Conservation (phyloP, 2,797 vertebrate species). For the Salmo trutta region DNA sequence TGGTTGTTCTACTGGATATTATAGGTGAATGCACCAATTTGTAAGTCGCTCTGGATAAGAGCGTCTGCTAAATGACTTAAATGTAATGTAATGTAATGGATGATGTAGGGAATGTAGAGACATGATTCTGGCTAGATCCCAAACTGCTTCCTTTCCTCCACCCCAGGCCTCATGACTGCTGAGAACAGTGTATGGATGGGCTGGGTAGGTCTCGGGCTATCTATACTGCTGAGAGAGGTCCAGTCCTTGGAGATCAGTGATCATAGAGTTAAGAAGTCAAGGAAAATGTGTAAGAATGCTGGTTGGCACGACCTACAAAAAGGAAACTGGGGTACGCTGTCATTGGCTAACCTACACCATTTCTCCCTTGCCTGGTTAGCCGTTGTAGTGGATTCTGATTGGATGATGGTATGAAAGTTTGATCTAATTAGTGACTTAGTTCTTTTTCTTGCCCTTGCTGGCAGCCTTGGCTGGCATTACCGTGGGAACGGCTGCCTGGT, state of each 20-base stretch:
- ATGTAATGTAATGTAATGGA: too few relatives aligned
- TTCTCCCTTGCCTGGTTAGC: slow-evolving; percentile 9
- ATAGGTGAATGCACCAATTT: too few relatives aligned
- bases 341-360: neutral
- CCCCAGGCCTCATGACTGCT: neutral
- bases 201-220: neutral
- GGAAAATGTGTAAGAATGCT: neutral
- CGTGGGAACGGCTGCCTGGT: slow-evolving; percentile 79
- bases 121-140: neutral
- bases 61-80: too few relatives aligned
- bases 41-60: too few relatives aligned
- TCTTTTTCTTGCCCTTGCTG: slow-evolving; percentile 92
- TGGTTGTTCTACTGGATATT: too few relatives aligned
- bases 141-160: neutral
- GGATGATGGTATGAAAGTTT: slow-evolving; percentile 13
- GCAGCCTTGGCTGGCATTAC: slow-evolving; percentile 78
- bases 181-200: neutral
- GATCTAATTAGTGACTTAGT: slow-evolving; percentile 68
- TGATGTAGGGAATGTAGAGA: slow-evolving; percentile 48
- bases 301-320: slow-evolving; percentile 25
- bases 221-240: neutral
- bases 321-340: neutral
- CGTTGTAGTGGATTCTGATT: slow-evolving; percentile 11
- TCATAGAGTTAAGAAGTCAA: neutral
- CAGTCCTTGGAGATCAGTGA: neutral